Percentiles rank a stretch among this genome's conserved stretches.
phyloP scores from a whole-genome alignment of 2,113 vertebrate species.

The Pseudonaja textilis region DNA sequence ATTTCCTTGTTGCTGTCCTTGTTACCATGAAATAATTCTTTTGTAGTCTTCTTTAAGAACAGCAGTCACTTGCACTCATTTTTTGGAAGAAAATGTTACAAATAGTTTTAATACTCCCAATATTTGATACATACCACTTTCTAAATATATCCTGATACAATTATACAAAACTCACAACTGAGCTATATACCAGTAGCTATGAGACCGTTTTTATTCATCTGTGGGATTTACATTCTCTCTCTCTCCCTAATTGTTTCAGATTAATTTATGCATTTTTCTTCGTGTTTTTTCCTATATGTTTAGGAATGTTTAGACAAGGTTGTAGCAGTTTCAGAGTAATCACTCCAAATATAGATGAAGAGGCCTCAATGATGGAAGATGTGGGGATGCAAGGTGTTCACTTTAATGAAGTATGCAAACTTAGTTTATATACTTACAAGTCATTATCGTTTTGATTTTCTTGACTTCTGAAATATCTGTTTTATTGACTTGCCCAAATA shows the following conservation, averaged over 20 bases:
- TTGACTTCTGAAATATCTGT: conserved; percentile 2
- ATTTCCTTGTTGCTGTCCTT: background rate
- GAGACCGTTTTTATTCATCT: background rate
- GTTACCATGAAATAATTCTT: background rate
- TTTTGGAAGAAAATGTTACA: background rate
- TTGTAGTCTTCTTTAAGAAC: background rate
- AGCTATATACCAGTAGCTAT: background rate
- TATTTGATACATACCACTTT: background rate
- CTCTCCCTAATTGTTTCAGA: background rate
- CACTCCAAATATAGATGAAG: conserved; percentile 98
- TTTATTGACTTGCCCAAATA: background rate
- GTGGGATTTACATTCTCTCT: background rate
- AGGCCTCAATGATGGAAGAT: conserved; percentile 98
- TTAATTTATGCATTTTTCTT: background rate
- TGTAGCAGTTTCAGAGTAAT: conserved; percentile 92
- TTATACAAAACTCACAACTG: background rate
- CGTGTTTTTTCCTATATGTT: conserved; percentile 3
- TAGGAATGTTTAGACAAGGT: conserved; percentile 96
- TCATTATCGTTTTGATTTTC: background rate
- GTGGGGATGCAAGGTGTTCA: conserved; percentile 99
- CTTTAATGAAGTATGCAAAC: conserved; percentile 87
- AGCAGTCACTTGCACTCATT: background rate
- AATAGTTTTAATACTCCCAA: background rate
- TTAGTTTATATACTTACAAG: background rate
- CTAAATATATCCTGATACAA: background rate